These are phyloP conservation scores for Bemisia tabaci DNA, from an alignment of 1,140 invertebrate species.

Conservation along the genomic window DNA sequence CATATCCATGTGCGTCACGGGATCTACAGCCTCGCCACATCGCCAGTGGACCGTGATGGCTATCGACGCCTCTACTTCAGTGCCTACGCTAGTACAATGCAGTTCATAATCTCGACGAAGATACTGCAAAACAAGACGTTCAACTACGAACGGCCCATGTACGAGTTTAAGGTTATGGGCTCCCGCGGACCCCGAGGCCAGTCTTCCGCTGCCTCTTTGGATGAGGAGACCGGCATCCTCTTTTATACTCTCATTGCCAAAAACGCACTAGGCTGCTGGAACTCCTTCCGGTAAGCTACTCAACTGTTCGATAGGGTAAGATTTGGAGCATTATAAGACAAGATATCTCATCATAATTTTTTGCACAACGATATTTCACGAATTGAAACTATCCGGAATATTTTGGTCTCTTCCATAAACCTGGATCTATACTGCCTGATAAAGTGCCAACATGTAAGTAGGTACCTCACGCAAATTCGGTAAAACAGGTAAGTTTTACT, in stretches of 20 bases:
- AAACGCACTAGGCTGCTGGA: conserved; percentile 62
- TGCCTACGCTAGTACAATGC: conserved; percentile 53
- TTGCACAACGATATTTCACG: no score
- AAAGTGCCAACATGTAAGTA: no score
- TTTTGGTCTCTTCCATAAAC: no score
- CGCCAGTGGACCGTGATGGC: conserved; percentile 40
- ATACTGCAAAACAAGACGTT: conserved; percentile 50
- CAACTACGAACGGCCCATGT: conserved; percentile 33
- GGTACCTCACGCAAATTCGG: no score
- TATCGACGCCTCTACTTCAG: conserved; percentile 60
- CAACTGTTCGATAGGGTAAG: conserved; percentile 29
- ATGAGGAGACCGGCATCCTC: conserved; percentile 50
- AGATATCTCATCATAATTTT: no score
- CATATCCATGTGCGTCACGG: conserved; percentile 58
- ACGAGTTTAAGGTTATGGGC: conserved; percentile 50
- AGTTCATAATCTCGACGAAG: conserved; percentile 49
- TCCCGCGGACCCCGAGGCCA: conserved; percentile 51
- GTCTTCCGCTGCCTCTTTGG: conserved; percentile 52
- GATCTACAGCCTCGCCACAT: conserved; percentile 50
- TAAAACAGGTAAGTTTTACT: no score
- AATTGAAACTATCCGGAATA: no score
- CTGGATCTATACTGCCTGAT: no score
- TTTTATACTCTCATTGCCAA: conserved; percentile 61
- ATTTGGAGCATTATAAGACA: no score
- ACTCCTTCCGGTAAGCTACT: conserved; percentile 34